Conservation (phyloP, 2,113 vertebrate genomes). For the Erythrolamprus reginae region DNA sequence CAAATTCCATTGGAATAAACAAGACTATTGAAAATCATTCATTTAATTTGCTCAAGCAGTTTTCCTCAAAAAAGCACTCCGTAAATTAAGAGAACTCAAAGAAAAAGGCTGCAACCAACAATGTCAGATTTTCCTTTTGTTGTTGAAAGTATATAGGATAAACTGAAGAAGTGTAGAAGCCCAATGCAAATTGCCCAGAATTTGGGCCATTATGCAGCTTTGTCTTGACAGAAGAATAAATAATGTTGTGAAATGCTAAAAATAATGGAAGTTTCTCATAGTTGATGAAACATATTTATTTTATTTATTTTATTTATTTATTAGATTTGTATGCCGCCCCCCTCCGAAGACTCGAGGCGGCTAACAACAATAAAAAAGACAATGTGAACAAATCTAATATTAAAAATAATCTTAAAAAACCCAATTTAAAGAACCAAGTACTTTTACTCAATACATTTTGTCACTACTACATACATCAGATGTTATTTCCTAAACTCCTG, state of each 20-base stretch:
- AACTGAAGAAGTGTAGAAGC: constrained; percentile 5
- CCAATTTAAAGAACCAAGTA: too few species aligned
- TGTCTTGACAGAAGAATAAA: constrained; percentile 24
- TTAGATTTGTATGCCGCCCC: too few species aligned
- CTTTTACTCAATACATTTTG: constrained; percentile 9
- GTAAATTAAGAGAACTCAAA: background rate
- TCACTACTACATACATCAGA: constrained; percentile 8
- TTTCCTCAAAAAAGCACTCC: background rate
- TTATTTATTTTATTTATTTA: too few species aligned
- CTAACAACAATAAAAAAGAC: too few species aligned
- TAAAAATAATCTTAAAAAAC: too few species aligned
- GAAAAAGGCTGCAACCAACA: background rate
- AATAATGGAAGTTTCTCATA: background rate
- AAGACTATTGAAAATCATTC: background rate
- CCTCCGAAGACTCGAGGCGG: too few species aligned
- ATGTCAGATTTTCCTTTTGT: constrained; percentile 24
- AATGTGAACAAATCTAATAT: too few species aligned
- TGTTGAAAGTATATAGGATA: constrained; percentile 33
- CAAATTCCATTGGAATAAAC: background rate
- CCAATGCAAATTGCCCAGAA: background rate
- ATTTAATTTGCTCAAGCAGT: background rate
- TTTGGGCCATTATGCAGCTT: constrained; percentile 11
- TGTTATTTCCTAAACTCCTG: constrained; percentile 24
- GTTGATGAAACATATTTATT: background rate
- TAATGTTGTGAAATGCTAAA: constrained; percentile 15